phyloP scores from a whole-genome alignment of 92 coral and sea anemone genomes.

The Parazoanthus atlanticus region DNA sequence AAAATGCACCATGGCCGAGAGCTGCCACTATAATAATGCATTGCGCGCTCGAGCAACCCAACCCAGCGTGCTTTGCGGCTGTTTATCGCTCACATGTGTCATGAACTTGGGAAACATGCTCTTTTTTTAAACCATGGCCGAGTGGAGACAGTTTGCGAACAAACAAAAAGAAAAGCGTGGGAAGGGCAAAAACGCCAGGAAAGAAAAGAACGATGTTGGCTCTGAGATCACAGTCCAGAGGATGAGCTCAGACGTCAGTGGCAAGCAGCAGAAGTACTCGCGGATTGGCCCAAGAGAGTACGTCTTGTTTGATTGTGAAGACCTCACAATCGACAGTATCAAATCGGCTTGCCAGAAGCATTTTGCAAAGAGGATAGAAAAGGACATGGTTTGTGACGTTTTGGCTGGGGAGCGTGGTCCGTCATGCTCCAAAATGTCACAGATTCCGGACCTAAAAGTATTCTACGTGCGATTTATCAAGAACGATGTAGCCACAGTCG shows the following conservation, averaged over 20 bases:
- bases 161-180: conserved; percentile 60
- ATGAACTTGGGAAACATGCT: conserved; percentile 5
- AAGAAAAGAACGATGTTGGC: conserved; percentile 36
- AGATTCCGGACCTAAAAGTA: conserved; percentile 50
- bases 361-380: conserved; percentile 34
- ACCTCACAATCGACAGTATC: conserved; percentile 43
- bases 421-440: conserved; percentile 50
- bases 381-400: conserved; percentile 57
- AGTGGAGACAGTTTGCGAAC: conserved; percentile 71
- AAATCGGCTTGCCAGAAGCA: conserved; percentile 46
- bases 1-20: conserved; percentile 55
- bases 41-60: conserved; percentile 30
- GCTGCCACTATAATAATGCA: conserved; percentile 56
- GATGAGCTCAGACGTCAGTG: conserved; percentile 52
- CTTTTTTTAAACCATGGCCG: conserved; percentile 56
- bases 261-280: conserved; percentile 59
- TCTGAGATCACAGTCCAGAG: conserved; percentile 52
- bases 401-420: conserved; percentile 59
- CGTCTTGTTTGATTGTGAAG: conserved; percentile 47
- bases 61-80: conserved; percentile 57
- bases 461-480: conserved; percentile 51
- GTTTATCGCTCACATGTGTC: conserved; percentile 36
- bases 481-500: conserved; percentile 21
- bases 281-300: conserved; percentile 57
- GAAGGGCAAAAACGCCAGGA: conserved; percentile 51